Base-by-base conservation (phyloP, 2,888 invertebrate genomes). In the Abrostola tripartita region DNA sequence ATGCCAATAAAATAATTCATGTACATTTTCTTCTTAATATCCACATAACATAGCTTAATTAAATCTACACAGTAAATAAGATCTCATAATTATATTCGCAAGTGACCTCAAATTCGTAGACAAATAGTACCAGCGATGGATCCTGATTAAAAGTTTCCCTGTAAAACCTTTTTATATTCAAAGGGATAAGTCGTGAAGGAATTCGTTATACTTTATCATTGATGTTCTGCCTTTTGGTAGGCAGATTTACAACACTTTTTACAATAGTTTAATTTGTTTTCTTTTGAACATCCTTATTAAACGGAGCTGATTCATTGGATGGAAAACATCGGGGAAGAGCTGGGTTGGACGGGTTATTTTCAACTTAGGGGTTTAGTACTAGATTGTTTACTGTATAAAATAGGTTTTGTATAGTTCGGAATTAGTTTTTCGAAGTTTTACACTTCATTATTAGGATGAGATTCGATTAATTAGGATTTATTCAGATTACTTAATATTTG, bases 81-180 rank as follows among this genome's bases (percentile, higher is more conserved):
- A 24, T 2, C 24, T 24, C 24, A 24, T 24, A 24, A 24, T 24
- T 24, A 24, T 24, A 24, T 24, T 24, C 24, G 24, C 4, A 24
- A 24, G 24, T 24, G 24, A 24, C 24, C 24, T 24, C 24, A 50
- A 70, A 41, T 62, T 86, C 87, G 86, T 79, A 76, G 77, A 80
- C 74, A 64, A 61, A 2, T 74, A 54, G 90, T 91, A 86, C 50
- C 71, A 37, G 77, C 85, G 88, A 92, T 91, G 88, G 85, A 69
- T 76, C 83, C 91, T 90, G 92, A 92, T 92, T 92, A 92, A 92
- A 93, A 93, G 88, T 92, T 93, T 91, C 71, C 88, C 88, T 86
- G 89, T 92, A 88, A 92, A 92, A 92, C 90, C 88, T 92, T 91
- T 92, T 92, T 91, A 92, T 88, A 88, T 89, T 86, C 85, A 86